A percentile compares a stretch with the other conserved stretches of the same genome.
Evolutionary conservation across 2,113 vertebrate genomes (phyloP).

Genomic region (Heterotilapia buettikoferi): DNA sequence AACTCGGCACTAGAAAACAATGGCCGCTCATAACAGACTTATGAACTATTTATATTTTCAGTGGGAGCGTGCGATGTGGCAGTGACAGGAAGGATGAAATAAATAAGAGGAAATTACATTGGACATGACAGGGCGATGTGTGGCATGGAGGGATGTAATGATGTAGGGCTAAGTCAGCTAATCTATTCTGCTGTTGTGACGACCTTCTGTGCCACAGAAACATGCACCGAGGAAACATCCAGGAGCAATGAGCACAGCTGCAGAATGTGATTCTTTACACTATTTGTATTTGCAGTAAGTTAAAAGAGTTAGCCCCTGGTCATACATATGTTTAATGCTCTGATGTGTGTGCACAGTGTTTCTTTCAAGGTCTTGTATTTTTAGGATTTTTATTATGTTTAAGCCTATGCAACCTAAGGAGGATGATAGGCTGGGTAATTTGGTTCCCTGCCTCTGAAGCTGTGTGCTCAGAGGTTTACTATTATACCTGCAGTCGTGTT

Average conservation of each 20-base stretch:
- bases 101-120: conserved; percentile 20
- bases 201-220: neutral
- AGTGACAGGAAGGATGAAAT: conserved; percentile 21
- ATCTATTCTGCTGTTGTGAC: neutral
- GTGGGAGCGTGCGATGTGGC: conserved; percentile 3
- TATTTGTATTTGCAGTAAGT: neutral
- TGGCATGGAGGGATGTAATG: neutral
- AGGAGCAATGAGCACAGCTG: neutral
- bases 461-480: neutral
- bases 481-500: neutral
- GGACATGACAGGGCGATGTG: conserved; percentile 16
- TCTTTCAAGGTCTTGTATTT: neutral
- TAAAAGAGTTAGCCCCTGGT: neutral
- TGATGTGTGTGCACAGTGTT: neutral
- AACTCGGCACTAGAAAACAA: conserved; percentile 25
- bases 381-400: neutral
- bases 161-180: neutral
- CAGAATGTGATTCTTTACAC: neutral
- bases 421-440: neutral
- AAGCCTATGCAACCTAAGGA: neutral
- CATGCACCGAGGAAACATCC: neutral
- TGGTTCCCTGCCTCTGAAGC: neutral
- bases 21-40: conserved; percentile 31
- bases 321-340: neutral
- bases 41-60: conserved; percentile 60